These are phyloP conservation scores for Pandemis heparana DNA, from an alignment of 2,888 invertebrate genomes.

Conservation along the genomic window DNA sequence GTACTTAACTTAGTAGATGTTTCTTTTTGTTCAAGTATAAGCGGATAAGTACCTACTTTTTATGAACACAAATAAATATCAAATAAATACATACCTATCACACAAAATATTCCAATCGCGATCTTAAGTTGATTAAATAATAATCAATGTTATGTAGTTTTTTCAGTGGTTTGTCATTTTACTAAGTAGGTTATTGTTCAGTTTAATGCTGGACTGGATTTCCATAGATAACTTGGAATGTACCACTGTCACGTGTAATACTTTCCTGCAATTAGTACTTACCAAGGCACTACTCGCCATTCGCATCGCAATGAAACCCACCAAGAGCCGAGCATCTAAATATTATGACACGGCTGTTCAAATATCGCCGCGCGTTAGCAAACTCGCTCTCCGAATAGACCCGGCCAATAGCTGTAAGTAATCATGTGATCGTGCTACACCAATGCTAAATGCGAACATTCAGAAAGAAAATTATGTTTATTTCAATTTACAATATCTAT, in stretches of 20 bases:
- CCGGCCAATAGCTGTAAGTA: not conserved
- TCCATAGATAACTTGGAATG: not conserved
- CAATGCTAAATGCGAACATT: not conserved
- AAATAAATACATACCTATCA: no score
- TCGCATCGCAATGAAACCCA: slow-evolving; percentile 2
- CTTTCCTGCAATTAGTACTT: not conserved
- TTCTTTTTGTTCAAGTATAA: no score
- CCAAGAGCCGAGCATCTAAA: slow-evolving; percentile 18
- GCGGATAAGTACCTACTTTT: no score
- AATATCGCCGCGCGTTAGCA: slow-evolving; percentile 24
- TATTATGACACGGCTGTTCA: slow-evolving; percentile 32
- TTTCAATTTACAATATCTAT: not conserved
- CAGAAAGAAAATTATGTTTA: not conserved
- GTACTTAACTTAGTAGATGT: no score
- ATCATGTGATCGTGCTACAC: not conserved
- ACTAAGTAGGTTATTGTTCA: no score
- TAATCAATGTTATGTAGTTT: no score
- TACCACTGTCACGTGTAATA: not conserved
- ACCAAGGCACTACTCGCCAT: not conserved
- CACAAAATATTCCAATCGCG: no score
- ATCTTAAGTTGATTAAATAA: no score
- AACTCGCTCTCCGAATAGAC: slow-evolving; percentile 42
- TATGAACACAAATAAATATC: no score
- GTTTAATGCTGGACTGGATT: not conserved
- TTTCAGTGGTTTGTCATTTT: no score